Base-by-base conservation (phyloP, 1,140 invertebrate genomes). In the Bombus turneri region DNA sequence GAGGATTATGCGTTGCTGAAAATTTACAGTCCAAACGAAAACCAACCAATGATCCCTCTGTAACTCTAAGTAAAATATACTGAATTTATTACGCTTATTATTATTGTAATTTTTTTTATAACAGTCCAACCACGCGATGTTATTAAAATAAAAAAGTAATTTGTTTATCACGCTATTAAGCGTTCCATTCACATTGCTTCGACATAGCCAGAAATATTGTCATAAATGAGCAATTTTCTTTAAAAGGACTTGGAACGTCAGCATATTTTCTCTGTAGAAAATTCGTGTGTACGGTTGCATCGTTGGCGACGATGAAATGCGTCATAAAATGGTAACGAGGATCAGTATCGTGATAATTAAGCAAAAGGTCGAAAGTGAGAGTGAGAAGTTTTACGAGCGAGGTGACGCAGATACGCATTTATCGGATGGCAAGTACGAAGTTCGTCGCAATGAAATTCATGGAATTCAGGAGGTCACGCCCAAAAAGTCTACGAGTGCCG, bases 361-460 rank as follows among this genome's bases (percentile, higher is more conserved):
- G 41, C 39, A n/a, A n/a, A 22, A 31, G 43, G n/a, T 73, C 31
- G 80, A 75, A 74, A 31, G 37, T n/a, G 69, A 25, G 41, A 68
- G 13, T 34, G 37, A 75, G 37, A 82, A 82, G 41, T 64, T 82
- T 64, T 43, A 82, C 71, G 81, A n/a, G 41, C 71, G 72, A 34
- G 41, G 57, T n/a, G 81, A 68, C 71, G 82, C n/a, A 25, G 15
- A 28, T 43, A 71, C 39, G 71, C 37, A 31, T 83, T 83, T 83
- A 69, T 84, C 82, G 66, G 64, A 4, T 28, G 18, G 28, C n/a
- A 59, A 62, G 59, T 62, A 66, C 41, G 41, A 68, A 69, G n/a
- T 79, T 85, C 31, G 64, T 69, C 37, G 83, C 53, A 68, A 72
- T 85, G 53, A 80, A 72, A 72, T 72, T 80, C 83, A 80, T 80